A percentile compares a stretch with the other conserved stretches of the same genome.
Evolutionary conservation across 2,113 vertebrate species (phyloP).

Genomic region (Chrysemys picta): DNA sequence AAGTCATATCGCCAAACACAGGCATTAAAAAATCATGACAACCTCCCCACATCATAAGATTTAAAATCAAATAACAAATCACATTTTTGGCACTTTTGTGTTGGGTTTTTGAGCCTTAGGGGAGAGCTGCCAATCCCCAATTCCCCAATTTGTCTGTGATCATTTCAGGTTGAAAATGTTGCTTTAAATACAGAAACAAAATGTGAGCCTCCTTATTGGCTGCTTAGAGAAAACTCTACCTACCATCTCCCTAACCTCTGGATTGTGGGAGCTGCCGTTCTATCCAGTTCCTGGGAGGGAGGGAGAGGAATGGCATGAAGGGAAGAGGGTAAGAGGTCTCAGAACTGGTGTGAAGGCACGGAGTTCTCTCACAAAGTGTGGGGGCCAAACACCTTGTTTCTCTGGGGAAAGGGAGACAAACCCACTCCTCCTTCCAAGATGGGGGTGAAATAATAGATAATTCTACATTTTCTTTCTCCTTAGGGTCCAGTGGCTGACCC

Average conservation of each 20-base stretch:
- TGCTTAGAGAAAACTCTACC: neutral
- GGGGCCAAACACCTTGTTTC: neutral
- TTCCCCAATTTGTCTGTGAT: neutral
- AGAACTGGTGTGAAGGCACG: neutral
- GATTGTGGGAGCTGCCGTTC: neutral
- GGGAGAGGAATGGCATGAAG: neutral
- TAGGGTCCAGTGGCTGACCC: neutral
- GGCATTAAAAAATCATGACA: neutral
- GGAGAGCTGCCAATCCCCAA: neutral
- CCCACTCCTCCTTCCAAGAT: neutral
- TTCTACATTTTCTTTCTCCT: neutral
- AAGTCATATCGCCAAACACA: neutral
- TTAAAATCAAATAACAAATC: neutral
- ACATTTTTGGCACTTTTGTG: neutral
- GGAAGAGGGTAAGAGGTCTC: neutral
- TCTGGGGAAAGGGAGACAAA: neutral
- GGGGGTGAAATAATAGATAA: neutral
- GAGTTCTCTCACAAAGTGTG: neutral
- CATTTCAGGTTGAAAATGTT: neutral
- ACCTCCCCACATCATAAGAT: neutral
- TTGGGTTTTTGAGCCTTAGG: neutral
- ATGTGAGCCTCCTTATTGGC: neutral
- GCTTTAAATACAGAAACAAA: neutral
- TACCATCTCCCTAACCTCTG: neutral
- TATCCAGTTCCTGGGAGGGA: neutral